Evolutionary conservation across 92 coral and sea anemone genomes (phyloP).

Genomic region (Phenganax marumi): DNA sequence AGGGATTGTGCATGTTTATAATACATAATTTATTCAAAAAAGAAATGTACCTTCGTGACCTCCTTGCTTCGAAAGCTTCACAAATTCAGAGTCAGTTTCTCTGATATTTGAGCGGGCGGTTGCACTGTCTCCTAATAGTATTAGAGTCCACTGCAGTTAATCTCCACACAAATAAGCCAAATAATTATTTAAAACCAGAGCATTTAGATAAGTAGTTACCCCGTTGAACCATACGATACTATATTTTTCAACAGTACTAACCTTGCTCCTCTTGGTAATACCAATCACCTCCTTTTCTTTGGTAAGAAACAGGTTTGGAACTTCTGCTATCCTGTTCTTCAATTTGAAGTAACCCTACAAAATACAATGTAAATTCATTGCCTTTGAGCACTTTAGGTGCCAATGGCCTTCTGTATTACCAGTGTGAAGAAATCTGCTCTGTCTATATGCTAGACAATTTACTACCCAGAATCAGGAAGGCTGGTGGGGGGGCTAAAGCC

Average conservation of each 20-base stretch:
- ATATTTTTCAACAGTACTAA: neutral
- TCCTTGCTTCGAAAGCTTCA: slow-evolving; percentile 37
- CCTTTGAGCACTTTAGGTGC: too few species aligned
- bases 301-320: slow-evolving; percentile 30
- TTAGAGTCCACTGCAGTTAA: slow-evolving; percentile 1
- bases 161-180: slow-evolving; percentile 12
- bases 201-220: too few species aligned
- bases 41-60: slow-evolving; percentile 36
- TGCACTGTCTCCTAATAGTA: neutral
- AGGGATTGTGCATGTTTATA: too few species aligned
- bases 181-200: neutral
- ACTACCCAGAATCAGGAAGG: too few species aligned
- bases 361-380: neutral
- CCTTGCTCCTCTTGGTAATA: slow-evolving; percentile 50
- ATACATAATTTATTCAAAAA: neutral
- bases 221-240: too few species aligned
- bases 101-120: slow-evolving; percentile 15
- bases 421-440: too few species aligned
- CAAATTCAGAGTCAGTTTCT: slow-evolving; percentile 43
- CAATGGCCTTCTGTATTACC: too few species aligned
- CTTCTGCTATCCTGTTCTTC: slow-evolving; percentile 42
- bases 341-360: slow-evolving; percentile 49
- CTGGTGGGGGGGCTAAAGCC: too few species aligned
- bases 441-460: too few species aligned
- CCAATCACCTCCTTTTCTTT: slow-evolving; percentile 59